Conservation (phyloP, 2,797 vertebrate genomes). For the Menidia menidia region DNA sequence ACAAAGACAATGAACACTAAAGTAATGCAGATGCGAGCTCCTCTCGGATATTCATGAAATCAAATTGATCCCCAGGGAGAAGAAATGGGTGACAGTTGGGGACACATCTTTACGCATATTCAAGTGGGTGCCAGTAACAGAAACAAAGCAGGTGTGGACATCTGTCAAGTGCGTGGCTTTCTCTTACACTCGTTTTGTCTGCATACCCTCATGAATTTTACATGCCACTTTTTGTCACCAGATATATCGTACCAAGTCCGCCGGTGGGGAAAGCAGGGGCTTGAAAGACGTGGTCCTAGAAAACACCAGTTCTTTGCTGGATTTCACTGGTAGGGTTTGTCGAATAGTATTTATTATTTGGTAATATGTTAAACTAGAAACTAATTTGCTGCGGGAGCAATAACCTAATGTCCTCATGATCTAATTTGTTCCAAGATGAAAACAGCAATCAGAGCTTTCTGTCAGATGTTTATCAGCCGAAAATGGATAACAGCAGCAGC, state of each 20-base stretch:
- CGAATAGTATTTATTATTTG: no score
- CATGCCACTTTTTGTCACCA: conserved; percentile 56
- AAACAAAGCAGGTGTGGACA: conserved; percentile 91
- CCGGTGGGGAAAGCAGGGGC: conserved; percentile 82
- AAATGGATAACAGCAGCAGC: conserved; percentile 97
- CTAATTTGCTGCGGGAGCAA: neutral
- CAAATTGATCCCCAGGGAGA: conserved; percentile 87
- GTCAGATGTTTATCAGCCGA: conserved; percentile 93
- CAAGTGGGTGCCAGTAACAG: conserved; percentile 98
- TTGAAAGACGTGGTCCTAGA: conserved; percentile 90
- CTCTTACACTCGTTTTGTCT: neutral
- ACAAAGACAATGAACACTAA: neutral
- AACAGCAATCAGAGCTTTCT: conserved; percentile 99
- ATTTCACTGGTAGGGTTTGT: conserved; percentile 90
- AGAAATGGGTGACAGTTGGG: conserved; percentile 98
- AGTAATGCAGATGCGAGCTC: neutral
- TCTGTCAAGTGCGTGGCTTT: neutral
- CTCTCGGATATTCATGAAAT: conserved; percentile 13
- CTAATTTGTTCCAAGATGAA: conserved; percentile 86
- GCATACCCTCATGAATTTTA: neutral
- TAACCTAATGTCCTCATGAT: neutral
- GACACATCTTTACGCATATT: conserved; percentile 97
- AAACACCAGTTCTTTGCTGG: conserved; percentile 92
- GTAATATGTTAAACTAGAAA: neutral
- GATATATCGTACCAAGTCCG: conserved; percentile 94